Conservation (phyloP, 1,140 invertebrate genomes). For the Asobara japonica region DNA sequence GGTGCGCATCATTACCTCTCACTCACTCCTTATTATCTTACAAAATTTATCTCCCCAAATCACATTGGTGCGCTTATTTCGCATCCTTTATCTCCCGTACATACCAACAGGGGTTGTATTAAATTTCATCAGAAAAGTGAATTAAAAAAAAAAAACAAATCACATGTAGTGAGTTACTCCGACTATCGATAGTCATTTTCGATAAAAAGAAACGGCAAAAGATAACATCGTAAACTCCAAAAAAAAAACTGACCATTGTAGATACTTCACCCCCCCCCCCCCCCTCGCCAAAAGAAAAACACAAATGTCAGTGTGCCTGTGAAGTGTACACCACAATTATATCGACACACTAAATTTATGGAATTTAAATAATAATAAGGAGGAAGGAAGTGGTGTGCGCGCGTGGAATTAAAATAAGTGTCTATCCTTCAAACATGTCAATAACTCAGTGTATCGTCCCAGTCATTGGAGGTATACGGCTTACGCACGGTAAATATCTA, state of each 20-base stretch:
- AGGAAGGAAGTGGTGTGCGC: slow-evolving; percentile 30
- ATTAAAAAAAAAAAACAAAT: not conserved
- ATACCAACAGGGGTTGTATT: not conserved
- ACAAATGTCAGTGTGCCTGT: slow-evolving; percentile 1
- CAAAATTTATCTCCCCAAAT: slow-evolving; percentile 8
- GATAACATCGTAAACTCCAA: too few relatives aligned
- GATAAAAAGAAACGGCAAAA: too few relatives aligned
- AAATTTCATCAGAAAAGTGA: too few relatives aligned
- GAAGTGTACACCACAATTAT: not conserved
- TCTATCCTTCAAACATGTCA: slow-evolving; percentile 48
- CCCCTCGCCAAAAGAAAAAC: too few relatives aligned
- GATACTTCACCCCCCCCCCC: too few relatives aligned
- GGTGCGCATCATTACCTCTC: not conserved
- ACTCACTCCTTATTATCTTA: not conserved
- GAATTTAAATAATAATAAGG: slow-evolving; percentile 4
- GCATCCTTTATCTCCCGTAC: slow-evolving; percentile 6
- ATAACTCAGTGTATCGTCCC: slow-evolving; percentile 46
- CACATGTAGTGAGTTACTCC: not conserved
- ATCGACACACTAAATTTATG: not conserved
- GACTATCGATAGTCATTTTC: too few relatives aligned
- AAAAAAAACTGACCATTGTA: too few relatives aligned
- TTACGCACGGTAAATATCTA: slow-evolving; percentile 21
- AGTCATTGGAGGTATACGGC: slow-evolving; percentile 10
- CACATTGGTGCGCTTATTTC: slow-evolving; percentile 9
- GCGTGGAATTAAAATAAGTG: slow-evolving; percentile 31